These are phyloP conservation scores for Drosophila flavopinicola DNA, from an alignment of 2,888 invertebrate species.

Conservation along the genomic window DNA sequence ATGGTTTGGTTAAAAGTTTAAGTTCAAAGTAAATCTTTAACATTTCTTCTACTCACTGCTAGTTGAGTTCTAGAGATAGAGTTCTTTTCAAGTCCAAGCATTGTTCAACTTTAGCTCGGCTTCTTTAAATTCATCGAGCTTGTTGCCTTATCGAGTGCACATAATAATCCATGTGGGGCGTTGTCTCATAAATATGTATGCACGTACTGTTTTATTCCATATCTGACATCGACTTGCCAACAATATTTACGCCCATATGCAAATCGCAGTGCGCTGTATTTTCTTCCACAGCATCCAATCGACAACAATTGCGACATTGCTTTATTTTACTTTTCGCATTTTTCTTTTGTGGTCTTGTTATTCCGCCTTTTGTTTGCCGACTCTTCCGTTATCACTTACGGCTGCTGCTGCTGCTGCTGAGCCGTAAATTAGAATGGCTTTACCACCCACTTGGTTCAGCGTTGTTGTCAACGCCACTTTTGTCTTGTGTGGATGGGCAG, in stretches of 20 bases:
- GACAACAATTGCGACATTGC: constrained; percentile 37
- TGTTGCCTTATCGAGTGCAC: constrained; percentile 32
- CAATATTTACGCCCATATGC: constrained; percentile 56
- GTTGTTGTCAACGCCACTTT: constrained; percentile 5
- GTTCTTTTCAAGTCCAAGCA: not conserved
- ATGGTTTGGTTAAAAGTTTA: no score
- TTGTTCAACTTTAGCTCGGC: not conserved
- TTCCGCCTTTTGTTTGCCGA: constrained; percentile 26
- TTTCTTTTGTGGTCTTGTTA: constrained; percentile 37
- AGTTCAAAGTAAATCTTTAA: no score
- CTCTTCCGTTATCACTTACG: constrained; percentile 32
- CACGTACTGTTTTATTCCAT: constrained; percentile 12
- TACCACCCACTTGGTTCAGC: constrained; percentile 4
- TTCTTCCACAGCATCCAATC: constrained; percentile 28
- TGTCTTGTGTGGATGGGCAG: constrained; percentile 19
- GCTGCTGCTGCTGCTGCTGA: constrained; percentile 10
- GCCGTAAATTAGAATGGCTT: constrained; percentile 39
- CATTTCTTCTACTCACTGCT: no score
- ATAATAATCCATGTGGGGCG: constrained; percentile 14
- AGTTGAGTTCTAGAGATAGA: no score
- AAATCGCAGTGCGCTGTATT: constrained; percentile 43
- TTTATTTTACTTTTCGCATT: constrained; percentile 21
- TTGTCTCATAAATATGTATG: constrained; percentile 9
- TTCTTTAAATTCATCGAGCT: not conserved
- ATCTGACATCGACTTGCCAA: constrained; percentile 41